Conservation (phyloP, 2,888 invertebrate genomes). For the Tetragnatha montana region DNA sequence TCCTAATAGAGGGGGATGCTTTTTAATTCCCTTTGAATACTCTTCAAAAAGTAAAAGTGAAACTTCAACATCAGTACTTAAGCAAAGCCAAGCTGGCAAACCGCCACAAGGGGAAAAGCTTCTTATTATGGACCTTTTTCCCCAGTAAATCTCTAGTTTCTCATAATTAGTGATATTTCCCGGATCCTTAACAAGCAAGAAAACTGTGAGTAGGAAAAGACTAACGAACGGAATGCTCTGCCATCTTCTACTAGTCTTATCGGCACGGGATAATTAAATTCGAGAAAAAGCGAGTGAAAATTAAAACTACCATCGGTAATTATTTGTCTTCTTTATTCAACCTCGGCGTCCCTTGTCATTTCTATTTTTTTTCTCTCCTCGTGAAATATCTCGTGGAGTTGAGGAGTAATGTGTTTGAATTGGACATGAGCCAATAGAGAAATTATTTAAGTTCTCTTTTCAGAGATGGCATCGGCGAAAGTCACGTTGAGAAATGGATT, state of each 20-base stretch:
- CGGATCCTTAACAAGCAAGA: conserved; percentile 30
- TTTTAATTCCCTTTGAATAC: not conserved
- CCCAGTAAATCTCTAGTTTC: conserved; percentile 26
- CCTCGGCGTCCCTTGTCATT: not conserved
- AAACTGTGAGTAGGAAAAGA: not conserved
- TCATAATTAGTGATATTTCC: conserved; percentile 52
- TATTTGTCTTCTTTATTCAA: conserved; percentile 46
- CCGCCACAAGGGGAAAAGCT: conserved; percentile 1
- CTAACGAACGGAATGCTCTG: conserved; percentile 18
- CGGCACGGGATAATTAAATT: conserved; percentile 39
- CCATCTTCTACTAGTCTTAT: conserved; percentile 8
- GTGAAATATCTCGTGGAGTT: not conserved
- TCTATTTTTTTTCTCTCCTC: conserved; percentile 7
- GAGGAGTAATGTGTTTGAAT: conserved; percentile 12
- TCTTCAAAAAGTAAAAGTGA: not conserved
- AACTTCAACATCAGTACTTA: not conserved
- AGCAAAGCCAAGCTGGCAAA: conserved; percentile 14
- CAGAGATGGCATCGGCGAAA: not conserved
- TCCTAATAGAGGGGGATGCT: not conserved
- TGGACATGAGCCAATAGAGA: conserved; percentile 20
- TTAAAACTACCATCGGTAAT: conserved; percentile 53
- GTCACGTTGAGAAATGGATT: conserved; percentile 22
- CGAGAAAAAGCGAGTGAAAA: conserved; percentile 44
- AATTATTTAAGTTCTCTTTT: conserved; percentile 11
- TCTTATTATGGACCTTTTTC: conserved; percentile 30